A percentile compares a stretch with the other conserved stretches of the same genome.
phyloP scores from a whole-genome alignment of 2,888 invertebrate genomes.

The Pterostichus niger region DNA sequence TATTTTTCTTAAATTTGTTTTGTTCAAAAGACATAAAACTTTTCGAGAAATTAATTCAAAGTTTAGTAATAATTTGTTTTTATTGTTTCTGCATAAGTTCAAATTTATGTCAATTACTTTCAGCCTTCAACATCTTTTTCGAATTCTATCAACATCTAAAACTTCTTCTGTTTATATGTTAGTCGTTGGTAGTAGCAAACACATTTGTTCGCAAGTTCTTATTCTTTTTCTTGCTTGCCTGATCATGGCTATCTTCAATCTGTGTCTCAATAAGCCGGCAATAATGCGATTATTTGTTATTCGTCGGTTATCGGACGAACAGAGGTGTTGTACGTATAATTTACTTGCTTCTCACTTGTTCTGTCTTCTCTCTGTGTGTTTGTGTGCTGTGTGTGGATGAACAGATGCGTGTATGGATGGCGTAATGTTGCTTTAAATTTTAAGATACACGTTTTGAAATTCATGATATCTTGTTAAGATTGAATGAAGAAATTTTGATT shows the following conservation, averaged over 20 bases:
- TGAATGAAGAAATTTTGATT: not conserved
- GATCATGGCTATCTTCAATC: conserved; percentile 28
- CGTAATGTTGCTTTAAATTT: conserved; percentile 1
- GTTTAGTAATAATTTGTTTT: no score
- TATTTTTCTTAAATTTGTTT: no score
- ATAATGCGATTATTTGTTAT: conserved; percentile 50
- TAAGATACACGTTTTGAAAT: not conserved
- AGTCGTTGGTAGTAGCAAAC: not conserved
- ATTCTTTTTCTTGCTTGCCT: conserved; percentile 2
- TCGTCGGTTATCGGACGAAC: conserved; percentile 23
- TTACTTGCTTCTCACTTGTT: conserved; percentile 44
- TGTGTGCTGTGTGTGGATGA: not conserved
- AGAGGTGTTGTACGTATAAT: conserved; percentile 46
- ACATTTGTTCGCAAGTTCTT: not conserved
- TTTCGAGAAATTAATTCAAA: no score
- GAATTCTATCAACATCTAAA: no score
- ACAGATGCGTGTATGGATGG: conserved; percentile 5
- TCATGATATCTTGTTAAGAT: conserved; percentile 7
- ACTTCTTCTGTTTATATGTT: no score
- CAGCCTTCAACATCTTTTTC: no score
- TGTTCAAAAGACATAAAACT: no score
- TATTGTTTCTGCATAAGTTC: no score
- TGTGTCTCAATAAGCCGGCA: conserved; percentile 36
- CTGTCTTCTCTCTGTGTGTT: not conserved
- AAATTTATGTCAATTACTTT: no score